These are phyloP conservation scores for Oppia nitens DNA, from an alignment of 1,140 invertebrate species.

Conservation along the genomic window DNA sequence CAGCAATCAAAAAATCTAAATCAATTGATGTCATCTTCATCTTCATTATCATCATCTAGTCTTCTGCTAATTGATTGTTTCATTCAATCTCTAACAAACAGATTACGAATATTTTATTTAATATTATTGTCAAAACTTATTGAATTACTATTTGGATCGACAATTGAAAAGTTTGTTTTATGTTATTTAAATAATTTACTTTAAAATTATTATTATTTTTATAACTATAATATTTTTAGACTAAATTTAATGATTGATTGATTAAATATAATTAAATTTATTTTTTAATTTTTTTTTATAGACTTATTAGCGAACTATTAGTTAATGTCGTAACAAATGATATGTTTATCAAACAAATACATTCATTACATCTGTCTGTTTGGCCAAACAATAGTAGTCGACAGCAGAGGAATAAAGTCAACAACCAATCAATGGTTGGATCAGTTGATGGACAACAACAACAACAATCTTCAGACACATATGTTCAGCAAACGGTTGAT, in stretches of 20 bases:
- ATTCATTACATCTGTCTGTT: background rate
- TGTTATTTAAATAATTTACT: too few species aligned
- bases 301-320: background rate
- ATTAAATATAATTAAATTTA: background rate
- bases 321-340: background rate
- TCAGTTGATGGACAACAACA: too few species aligned
- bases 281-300: background rate
- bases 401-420: too few species aligned
- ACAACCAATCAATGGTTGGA: too few species aligned
- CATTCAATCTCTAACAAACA: background rate
- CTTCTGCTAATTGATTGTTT: background rate
- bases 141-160: background rate
- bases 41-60: too few species aligned
- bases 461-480: too few species aligned
- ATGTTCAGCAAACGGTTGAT: too few species aligned
- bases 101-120: background rate
- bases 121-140: background rate
- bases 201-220: too few species aligned
- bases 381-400: too few species aligned
- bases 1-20: background rate
- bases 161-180: background rate
- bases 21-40: too few species aligned
- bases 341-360: background rate
- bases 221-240: too few species aligned
- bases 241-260: too few species aligned